Evolutionary conservation across 1,140 invertebrate genomes (phyloP).

Genomic region (Drosophila ercepeae): DNA sequence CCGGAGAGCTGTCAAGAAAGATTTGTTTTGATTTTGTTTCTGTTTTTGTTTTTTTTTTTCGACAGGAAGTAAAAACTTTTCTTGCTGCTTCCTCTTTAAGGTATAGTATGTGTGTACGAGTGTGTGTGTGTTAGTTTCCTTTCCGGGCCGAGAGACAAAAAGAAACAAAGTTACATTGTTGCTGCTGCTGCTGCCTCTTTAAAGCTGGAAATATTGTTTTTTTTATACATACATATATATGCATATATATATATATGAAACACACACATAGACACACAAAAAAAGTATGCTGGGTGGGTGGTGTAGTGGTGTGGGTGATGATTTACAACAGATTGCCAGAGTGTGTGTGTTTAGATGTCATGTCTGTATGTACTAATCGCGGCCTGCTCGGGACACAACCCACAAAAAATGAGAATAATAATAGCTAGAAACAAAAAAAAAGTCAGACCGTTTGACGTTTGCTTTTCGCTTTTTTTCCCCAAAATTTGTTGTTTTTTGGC

Average conservation of each 20-base stretch:
- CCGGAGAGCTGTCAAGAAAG: constrained; percentile 63
- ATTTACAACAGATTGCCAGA: constrained; percentile 58
- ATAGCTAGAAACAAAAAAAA: constrained; percentile 15
- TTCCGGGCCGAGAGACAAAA: constrained; percentile 15
- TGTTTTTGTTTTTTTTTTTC: constrained; percentile 2
- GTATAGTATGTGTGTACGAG: constrained; percentile 14
- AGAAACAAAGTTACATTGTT: constrained; percentile 37
- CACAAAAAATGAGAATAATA: constrained; percentile 14
- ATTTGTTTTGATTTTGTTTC: constrained; percentile 62
- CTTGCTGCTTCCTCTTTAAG: constrained; percentile 30
- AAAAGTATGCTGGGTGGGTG: constrained; percentile 34
- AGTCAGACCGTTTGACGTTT: constrained; percentile 12
- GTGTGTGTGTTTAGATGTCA: constrained; percentile 12
- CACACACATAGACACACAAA: constrained; percentile 26
- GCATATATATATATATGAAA: constrained; percentile 21
- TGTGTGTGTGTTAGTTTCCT: constrained; percentile 22
- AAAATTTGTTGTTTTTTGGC: constrained; percentile 17
- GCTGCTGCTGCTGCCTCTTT: constrained; percentile 20
- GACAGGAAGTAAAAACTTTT: constrained; percentile 38
- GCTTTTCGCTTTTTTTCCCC: constrained; percentile 21
- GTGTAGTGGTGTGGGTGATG: constrained; percentile 51
- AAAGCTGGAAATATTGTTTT: constrained; percentile 36
- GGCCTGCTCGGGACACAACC: constrained; percentile 1
- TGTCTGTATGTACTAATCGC: constrained; percentile 28
- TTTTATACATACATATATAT: constrained; percentile 36